phyloP scores from a whole-genome alignment of 1,140 invertebrate species.

The Dolichoris vasculosae region DNA sequence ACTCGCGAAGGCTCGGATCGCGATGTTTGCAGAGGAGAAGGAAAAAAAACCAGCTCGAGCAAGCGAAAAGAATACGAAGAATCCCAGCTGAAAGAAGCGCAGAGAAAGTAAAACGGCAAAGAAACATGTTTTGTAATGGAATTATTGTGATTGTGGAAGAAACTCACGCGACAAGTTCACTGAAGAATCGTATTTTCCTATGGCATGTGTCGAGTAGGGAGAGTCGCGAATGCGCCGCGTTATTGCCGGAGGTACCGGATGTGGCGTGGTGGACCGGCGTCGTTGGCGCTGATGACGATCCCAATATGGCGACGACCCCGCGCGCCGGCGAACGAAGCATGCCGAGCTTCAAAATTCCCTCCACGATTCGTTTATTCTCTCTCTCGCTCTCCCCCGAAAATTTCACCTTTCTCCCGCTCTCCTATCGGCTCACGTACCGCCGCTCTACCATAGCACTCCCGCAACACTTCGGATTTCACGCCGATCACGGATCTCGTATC shows the following conservation, averaged over 20 bases:
- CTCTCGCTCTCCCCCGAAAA: not conserved
- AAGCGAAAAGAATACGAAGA: conserved; percentile 2
- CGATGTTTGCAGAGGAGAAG: no score
- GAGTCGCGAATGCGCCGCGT: conserved; percentile 75
- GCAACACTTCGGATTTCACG: not conserved
- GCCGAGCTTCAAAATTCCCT: conserved; percentile 59
- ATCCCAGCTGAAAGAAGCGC: conserved; percentile 3
- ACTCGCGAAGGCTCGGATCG: no score
- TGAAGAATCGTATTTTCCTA: conserved; percentile 81
- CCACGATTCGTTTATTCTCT: conserved; percentile 61
- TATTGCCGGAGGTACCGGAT: conserved; percentile 60
- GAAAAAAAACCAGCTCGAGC: not conserved
- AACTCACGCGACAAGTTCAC: conserved; percentile 83
- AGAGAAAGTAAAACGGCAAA: conserved; percentile 14
- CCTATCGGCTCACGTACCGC: not conserved
- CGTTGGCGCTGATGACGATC: conserved; percentile 67
- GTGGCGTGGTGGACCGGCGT: conserved; percentile 66
- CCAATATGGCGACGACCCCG: conserved; percentile 59
- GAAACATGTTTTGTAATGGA: not conserved
- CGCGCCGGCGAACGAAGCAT: conserved; percentile 70
- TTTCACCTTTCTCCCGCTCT: not conserved
- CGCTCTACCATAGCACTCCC: not conserved
- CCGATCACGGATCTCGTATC: not conserved
- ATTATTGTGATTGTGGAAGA: conserved; percentile 29
- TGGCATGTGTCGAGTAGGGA: conserved; percentile 82